These are phyloP conservation scores for Drosophila sp. DNA, from an alignment of 1,140 invertebrate species.

Conservation along the genomic window DNA sequence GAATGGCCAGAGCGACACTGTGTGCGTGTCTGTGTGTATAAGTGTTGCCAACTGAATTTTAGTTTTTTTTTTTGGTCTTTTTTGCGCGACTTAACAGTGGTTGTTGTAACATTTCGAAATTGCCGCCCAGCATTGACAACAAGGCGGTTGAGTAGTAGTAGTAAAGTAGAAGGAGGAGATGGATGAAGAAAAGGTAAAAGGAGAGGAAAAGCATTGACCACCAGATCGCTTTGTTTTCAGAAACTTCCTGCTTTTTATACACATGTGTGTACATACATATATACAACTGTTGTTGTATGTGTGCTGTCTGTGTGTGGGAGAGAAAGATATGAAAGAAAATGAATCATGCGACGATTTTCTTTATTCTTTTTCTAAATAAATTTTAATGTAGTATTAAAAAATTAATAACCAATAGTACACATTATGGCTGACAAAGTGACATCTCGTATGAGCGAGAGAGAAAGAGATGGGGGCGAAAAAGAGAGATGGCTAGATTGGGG, in stretches of 20 bases:
- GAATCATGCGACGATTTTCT: conserved; percentile 40
- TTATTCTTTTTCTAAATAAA: too few relatives aligned
- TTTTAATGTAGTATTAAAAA: too few relatives aligned
- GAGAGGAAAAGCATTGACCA: conserved; percentile 47
- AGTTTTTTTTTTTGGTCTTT: conserved; percentile 13
- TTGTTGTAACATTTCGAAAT: conserved; percentile 55
- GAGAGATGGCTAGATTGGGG: conserved; percentile 22
- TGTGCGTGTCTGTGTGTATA: conserved; percentile 2
- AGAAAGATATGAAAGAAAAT: conserved; percentile 24
- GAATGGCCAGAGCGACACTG: neutral
- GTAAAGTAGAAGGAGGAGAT: neutral
- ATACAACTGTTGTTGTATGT: conserved; percentile 14
- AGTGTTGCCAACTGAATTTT: conserved; percentile 74
- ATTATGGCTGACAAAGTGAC: too few relatives aligned
- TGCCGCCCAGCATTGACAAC: conserved; percentile 39
- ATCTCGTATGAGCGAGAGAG: too few relatives aligned
- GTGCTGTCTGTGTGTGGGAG: conserved; percentile 11
- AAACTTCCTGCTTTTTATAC: conserved; percentile 9
- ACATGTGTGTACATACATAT: conserved; percentile 12
- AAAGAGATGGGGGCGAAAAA: conserved; percentile 28
- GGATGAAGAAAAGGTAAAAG: neutral
- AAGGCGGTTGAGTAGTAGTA: conserved; percentile 4
- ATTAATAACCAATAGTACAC: too few relatives aligned
- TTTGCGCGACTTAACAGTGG: conserved; percentile 69
- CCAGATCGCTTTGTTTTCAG: conserved; percentile 16